Evolutionary conservation across 2,113 vertebrate species (phyloP).

Genomic region (Sylvilagus bachmani): DNA sequence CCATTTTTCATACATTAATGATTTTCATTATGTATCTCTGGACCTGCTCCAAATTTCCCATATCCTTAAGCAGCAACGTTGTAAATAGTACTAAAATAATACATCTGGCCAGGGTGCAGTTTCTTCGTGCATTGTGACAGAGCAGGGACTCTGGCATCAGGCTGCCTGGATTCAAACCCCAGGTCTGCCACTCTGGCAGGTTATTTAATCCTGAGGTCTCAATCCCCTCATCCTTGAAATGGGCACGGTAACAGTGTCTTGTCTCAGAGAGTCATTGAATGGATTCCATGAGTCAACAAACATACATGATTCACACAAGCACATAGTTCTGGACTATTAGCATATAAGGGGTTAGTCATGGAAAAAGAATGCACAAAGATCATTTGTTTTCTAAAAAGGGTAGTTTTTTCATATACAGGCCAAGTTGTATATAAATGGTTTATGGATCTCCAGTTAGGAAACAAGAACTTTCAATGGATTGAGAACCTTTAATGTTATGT

Average conservation of each 20-base stretch:
- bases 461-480: neutral
- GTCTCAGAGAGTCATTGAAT: neutral
- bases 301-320: neutral
- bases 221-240: conserved; percentile 30
- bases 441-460: neutral
- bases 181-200: neutral
- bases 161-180: neutral
- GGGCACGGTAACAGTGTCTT: neutral
- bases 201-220: neutral
- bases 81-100: conserved; percentile 37
- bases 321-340: neutral
- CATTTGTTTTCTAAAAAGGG: neutral
- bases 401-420: neutral
- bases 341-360: neutral
- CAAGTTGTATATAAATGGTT: neutral
- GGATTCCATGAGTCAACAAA: neutral
- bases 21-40: conserved; percentile 39
- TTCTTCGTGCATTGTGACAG: neutral
- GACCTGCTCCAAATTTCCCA: neutral
- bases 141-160: neutral
- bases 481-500: neutral
- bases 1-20: conserved; percentile 56
- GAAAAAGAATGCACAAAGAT: neutral
- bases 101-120: neutral
- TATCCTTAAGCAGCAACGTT: neutral